Evolutionary conservation across 2,113 vertebrate species (phyloP).

Genomic region (Ciconia maguari): DNA sequence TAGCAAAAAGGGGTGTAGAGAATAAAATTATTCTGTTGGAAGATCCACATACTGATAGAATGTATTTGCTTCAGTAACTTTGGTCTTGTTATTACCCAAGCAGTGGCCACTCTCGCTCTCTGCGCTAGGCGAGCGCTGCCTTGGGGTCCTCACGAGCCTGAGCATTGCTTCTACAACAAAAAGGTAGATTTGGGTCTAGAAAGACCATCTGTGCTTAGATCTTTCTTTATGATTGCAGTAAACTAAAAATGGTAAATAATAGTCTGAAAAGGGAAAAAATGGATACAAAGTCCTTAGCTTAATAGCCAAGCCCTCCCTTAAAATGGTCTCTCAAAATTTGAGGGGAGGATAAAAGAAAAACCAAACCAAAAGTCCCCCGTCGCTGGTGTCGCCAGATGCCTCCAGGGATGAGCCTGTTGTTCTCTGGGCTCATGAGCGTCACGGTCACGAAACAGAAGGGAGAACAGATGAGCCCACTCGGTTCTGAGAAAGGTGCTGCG

Average conservation of each 20-base stretch:
- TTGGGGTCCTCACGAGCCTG: rapidly evolving
- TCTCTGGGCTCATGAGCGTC: neutral
- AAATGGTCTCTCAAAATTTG: too few species aligned
- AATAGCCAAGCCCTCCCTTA: neutral
- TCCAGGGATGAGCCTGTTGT: neutral
- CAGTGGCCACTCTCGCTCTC: neutral
- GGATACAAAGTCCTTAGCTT: neutral
- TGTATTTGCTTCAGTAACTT: neutral
- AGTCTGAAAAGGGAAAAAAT: neutral
- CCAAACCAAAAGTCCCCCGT: rapidly evolving
- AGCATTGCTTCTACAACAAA: neutral
- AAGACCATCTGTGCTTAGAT: neutral
- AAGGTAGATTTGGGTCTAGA: neutral
- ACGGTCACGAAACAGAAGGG: rapidly evolving
- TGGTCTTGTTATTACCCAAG: rapidly evolving
- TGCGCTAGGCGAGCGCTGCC: neutral
- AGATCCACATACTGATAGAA: too few species aligned
- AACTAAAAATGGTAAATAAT: neutral
- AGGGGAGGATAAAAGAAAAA: neutral
- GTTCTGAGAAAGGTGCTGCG: neutral
- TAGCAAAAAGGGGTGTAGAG: neutral
- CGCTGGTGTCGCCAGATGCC: neutral
- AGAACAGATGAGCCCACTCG: neutral
- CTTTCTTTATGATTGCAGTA: too few species aligned
- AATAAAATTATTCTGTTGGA: neutral